Evolutionary conservation across 2,888 invertebrate genomes (phyloP).

Genomic region (Erebia ligea): DNA sequence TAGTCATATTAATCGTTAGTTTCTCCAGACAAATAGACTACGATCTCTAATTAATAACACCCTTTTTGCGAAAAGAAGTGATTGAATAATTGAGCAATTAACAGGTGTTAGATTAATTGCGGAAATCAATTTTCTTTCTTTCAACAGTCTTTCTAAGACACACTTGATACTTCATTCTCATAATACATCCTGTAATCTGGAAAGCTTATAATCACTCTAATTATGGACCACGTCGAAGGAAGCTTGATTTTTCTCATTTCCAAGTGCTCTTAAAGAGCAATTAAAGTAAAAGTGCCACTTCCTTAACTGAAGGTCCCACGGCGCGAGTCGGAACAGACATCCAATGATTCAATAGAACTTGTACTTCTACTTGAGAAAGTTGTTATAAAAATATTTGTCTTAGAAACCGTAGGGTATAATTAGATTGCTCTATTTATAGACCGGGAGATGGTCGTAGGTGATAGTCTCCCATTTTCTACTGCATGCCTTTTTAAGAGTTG

Average conservation of each 20-base stretch:
- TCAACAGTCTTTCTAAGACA: background rate
- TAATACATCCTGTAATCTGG: constrained; percentile 5
- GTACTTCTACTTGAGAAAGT: constrained; percentile 51
- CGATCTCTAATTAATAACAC: background rate
- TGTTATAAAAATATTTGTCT: constrained; percentile 32
- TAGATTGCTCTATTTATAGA: constrained; percentile 32
- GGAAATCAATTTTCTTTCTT: constrained; percentile 2
- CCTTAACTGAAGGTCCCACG: constrained; percentile 59
- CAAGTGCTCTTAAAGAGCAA: constrained; percentile 44
- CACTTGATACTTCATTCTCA: background rate
- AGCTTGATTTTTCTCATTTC: constrained; percentile 57
- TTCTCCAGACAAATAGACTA: background rate
- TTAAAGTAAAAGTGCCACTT: constrained; percentile 55
- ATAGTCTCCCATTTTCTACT: too few relatives aligned
- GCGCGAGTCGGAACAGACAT: constrained; percentile 58
- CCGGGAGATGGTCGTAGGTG: too few relatives aligned
- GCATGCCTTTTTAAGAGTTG: too few relatives aligned
- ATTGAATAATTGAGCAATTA: background rate
- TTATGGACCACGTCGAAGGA: constrained; percentile 26
- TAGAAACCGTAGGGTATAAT: constrained; percentile 35
- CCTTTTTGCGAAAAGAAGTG: background rate
- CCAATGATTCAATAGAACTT: constrained; percentile 40
- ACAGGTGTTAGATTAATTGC: background rate
- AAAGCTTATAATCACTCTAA: constrained; percentile 32
- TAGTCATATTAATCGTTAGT: background rate